phyloP scores from a whole-genome alignment of 2,888 invertebrate genomes.

The Xylota segnis region DNA sequence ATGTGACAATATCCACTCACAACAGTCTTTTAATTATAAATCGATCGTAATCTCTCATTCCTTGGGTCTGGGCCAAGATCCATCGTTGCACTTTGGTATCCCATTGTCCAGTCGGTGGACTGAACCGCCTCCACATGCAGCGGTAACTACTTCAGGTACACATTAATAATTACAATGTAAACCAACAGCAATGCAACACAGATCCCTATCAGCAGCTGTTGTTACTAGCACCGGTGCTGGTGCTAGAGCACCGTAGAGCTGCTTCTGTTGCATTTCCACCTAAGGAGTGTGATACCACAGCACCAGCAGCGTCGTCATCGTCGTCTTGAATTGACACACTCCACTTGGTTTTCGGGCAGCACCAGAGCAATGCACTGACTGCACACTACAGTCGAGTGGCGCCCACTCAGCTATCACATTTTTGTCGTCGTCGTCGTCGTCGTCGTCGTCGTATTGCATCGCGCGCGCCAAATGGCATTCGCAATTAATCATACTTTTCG shows the following conservation, averaged over 20 bases:
- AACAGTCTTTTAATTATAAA: conserved; percentile 73
- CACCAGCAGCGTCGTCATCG: neutral
- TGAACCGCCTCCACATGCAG: conserved; percentile 52
- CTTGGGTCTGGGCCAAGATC: conserved; percentile 26
- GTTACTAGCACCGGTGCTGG: conserved; percentile 9
- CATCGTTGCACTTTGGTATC: conserved; percentile 30
- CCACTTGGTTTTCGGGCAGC: conserved; percentile 56
- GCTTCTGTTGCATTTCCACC: conserved; percentile 50
- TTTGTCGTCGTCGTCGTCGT: conserved; percentile 59
- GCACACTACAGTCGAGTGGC: conserved; percentile 66
- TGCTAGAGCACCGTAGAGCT: conserved; percentile 30
- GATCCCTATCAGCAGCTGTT: conserved; percentile 71
- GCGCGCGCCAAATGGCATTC: conserved; percentile 71
- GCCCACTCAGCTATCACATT: conserved; percentile 75
- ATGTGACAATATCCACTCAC: conserved; percentile 65
- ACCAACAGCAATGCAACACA: conserved; percentile 63
- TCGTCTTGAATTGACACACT: conserved; percentile 67
- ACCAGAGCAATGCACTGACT: conserved; percentile 14
- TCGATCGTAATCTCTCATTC: conserved; percentile 74
- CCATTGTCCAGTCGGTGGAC: conserved; percentile 60
- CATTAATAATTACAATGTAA: conserved; percentile 75
- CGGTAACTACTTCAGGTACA: conserved; percentile 54
- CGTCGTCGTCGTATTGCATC: conserved; percentile 62
- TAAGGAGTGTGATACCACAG: conserved; percentile 39
- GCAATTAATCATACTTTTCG: conserved; percentile 76